A percentile compares a stretch with the other conserved stretches of the same genome.
Evolutionary conservation across 1,140 invertebrate species (phyloP).

Genomic region (Penaeus chinensis): DNA sequence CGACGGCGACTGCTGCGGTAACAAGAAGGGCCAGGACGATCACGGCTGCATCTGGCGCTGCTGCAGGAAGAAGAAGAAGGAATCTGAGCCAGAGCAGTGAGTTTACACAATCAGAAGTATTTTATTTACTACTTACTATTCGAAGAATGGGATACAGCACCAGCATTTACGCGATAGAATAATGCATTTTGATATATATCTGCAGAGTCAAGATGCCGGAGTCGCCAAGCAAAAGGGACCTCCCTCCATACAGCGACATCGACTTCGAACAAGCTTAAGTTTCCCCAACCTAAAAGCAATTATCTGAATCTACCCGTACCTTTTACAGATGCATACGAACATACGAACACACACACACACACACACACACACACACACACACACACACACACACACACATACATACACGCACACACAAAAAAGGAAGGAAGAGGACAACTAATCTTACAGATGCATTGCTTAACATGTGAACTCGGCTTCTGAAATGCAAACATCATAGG

Average conservation of each 20-base stretch:
- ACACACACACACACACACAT: not conserved
- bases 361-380: not conserved
- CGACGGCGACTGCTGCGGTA: conserved; percentile 59
- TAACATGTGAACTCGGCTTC: too few relatives aligned
- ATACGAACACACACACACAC: not conserved
- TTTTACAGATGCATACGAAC: too few relatives aligned
- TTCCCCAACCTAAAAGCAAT: too few relatives aligned
- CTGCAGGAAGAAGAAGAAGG: not conserved
- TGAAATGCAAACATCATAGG: too few relatives aligned
- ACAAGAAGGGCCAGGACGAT: conserved; percentile 45
- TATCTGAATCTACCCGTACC: too few relatives aligned
- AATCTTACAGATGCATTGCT: too few relatives aligned
- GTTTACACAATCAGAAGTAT: too few relatives aligned
- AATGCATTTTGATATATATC: too few relatives aligned
- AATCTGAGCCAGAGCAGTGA: not conserved
- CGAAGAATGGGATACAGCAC: not conserved
- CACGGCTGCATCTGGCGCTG: conserved; percentile 34
- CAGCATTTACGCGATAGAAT: not conserved
- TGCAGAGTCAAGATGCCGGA: not conserved
- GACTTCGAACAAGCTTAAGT: not conserved
- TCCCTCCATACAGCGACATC: not conserved
- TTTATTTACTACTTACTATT: too few relatives aligned
- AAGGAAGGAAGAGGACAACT: too few relatives aligned
- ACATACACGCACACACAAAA: not conserved
- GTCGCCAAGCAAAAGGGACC: not conserved